These are phyloP conservation scores for Falco peregrinus DNA, from an alignment of 2,797 vertebrate species.

Conservation along the genomic window DNA sequence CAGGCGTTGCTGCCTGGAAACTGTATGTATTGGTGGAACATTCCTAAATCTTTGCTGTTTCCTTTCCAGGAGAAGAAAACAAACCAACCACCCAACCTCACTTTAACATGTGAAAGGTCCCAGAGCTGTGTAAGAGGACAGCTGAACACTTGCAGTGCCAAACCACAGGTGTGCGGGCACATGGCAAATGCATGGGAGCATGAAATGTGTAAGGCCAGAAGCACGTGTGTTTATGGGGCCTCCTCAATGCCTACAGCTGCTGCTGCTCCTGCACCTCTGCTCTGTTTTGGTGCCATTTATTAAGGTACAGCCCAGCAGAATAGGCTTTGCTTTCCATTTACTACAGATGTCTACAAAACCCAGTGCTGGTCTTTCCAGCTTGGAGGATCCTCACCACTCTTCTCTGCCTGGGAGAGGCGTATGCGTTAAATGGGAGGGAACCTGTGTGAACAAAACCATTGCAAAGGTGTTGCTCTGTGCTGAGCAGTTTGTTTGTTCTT, in stretches of 20 bases:
- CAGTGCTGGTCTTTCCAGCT: background rate
- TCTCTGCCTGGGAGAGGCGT: background rate
- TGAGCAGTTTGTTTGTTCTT: background rate
- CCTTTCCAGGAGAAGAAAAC: background rate
- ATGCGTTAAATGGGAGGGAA: background rate
- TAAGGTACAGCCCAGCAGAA: background rate
- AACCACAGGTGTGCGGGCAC: background rate
- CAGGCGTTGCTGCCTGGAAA: background rate
- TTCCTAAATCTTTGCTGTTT: background rate
- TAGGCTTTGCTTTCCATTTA: background rate
- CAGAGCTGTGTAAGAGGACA: background rate
- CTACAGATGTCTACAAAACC: background rate
- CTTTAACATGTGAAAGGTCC: background rate
- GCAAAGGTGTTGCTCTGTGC: background rate
- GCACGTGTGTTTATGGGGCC: background rate
- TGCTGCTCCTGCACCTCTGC: background rate
- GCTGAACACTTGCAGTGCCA: background rate
- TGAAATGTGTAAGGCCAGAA: background rate
- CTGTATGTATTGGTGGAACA: background rate
- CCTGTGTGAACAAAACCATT: background rate
- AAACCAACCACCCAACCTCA: fast-evolving
- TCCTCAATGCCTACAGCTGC: background rate
- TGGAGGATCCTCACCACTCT: background rate
- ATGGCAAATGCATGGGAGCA: fast-evolving
- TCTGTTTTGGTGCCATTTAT: background rate